phyloP scores from a whole-genome alignment of 2,113 vertebrate species.

The Neodontobutis hainanensis region DNA sequence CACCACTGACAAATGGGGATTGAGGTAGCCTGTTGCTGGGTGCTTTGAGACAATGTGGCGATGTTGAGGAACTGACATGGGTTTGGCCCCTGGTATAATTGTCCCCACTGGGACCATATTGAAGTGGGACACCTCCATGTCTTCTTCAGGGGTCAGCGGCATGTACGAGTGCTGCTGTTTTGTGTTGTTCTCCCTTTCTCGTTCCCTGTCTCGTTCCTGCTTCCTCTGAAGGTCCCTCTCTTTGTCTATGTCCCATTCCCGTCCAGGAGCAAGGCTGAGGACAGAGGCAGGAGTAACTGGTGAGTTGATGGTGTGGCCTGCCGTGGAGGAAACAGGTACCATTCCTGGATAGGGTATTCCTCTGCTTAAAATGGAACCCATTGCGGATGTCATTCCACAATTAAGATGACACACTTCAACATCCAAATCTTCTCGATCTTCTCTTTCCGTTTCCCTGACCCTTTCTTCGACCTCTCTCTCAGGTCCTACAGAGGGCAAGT shows the following conservation, averaged over 20 bases:
- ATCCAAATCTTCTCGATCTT: slow-evolving; percentile 76
- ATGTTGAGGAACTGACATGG: slow-evolving; percentile 69
- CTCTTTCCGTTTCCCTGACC: slow-evolving; percentile 71
- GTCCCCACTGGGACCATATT: slow-evolving; percentile 77
- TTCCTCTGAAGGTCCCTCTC: slow-evolving; percentile 63
- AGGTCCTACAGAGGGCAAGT: slow-evolving; percentile 66
- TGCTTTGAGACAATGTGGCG: slow-evolving; percentile 81
- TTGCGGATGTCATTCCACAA: slow-evolving; percentile 69
- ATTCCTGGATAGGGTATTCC: slow-evolving; percentile 60
- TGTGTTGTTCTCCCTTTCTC: slow-evolving; percentile 60
- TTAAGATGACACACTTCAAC: slow-evolving; percentile 84
- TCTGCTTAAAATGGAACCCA: slow-evolving; percentile 57
- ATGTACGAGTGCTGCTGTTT: slow-evolving; percentile 65
- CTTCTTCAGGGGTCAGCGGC: slow-evolving; percentile 78
- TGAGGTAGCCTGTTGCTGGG: slow-evolving; percentile 75
- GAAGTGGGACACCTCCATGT: slow-evolving; percentile 81
- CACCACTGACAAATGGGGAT: slow-evolving; percentile 74
- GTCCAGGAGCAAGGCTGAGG: slow-evolving; percentile 59
- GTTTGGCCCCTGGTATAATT: slow-evolving; percentile 66
- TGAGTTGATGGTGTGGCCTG: slow-evolving; percentile 68
- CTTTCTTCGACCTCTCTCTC: slow-evolving; percentile 57
- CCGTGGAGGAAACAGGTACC: slow-evolving; percentile 65
- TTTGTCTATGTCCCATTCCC: slow-evolving; percentile 71
- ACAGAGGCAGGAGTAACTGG: slow-evolving; percentile 65
- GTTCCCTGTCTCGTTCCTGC: slow-evolving; percentile 61